Evolutionary conservation across 2,797 vertebrate species (phyloP).

Genomic region (Phoxinus dragarum): DNA sequence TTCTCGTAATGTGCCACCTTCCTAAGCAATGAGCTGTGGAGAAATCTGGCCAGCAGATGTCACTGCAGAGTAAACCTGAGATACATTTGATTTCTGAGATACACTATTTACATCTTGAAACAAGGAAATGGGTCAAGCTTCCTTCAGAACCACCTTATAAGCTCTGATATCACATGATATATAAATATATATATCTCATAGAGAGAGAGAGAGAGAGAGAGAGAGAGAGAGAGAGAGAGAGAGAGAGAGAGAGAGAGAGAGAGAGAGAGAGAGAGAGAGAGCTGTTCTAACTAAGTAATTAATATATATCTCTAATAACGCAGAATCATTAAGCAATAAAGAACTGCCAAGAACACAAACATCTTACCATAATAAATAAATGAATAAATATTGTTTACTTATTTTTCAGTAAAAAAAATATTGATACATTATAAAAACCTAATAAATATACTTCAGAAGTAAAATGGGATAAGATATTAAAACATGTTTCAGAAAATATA

Average conservation of each 20-base stretch:
- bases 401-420: not conserved
- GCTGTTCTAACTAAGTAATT: not conserved
- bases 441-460: not conserved
- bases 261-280: no score
- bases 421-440: not conserved
- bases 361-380: not conserved
- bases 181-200: no score
- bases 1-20: not conserved
- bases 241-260: no score
- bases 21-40: not conserved
- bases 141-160: constrained; percentile 27
- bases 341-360: not conserved
- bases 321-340: not conserved
- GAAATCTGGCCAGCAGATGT: constrained; percentile 4
- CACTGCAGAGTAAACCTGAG: not conserved
- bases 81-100: not conserved
- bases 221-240: no score
- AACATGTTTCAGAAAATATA: not conserved
- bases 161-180: not conserved
- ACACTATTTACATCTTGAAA: not conserved
- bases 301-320: not conserved
- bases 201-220: no score
- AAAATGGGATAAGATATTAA: not conserved
- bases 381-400: not conserved
- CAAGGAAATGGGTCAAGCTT: not conserved